Evolutionary conservation across 2,797 vertebrate species (phyloP).

Genomic region (Myotis myotis): DNA sequence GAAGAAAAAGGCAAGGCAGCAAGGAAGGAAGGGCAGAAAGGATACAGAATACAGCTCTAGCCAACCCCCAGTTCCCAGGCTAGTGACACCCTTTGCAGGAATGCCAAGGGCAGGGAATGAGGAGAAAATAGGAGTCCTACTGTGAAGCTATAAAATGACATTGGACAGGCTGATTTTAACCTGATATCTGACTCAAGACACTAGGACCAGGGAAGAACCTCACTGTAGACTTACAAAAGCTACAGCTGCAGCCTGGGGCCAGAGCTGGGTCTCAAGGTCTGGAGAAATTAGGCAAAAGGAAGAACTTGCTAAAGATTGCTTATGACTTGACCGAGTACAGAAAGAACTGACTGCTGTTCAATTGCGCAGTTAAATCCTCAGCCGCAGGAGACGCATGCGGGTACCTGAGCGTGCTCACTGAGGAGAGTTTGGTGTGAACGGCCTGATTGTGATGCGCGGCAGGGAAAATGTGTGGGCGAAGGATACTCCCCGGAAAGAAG

Average conservation of each 20-base stretch:
- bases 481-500: neutral
- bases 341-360: neutral
- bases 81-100: neutral
- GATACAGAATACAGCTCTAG: neutral
- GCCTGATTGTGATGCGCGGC: neutral
- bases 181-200: neutral
- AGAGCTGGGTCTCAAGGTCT: neutral
- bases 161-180: neutral
- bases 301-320: neutral
- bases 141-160: neutral
- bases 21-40: neutral
- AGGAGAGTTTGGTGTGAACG: neutral
- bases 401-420: neutral
- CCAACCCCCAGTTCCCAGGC: neutral
- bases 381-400: neutral
- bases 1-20: neutral
- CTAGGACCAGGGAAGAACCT: neutral
- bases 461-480: neutral
- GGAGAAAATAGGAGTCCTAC: neutral
- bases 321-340: neutral
- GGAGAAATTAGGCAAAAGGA: neutral
- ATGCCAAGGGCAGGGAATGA: neutral
- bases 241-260: neutral
- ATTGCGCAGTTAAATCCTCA: neutral
- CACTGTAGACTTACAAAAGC: neutral